Percentiles rank a stretch among this genome's conserved stretches.
phyloP scores from a whole-genome alignment of 2,797 vertebrate genomes.

The Macrochelys suwanniensis region DNA sequence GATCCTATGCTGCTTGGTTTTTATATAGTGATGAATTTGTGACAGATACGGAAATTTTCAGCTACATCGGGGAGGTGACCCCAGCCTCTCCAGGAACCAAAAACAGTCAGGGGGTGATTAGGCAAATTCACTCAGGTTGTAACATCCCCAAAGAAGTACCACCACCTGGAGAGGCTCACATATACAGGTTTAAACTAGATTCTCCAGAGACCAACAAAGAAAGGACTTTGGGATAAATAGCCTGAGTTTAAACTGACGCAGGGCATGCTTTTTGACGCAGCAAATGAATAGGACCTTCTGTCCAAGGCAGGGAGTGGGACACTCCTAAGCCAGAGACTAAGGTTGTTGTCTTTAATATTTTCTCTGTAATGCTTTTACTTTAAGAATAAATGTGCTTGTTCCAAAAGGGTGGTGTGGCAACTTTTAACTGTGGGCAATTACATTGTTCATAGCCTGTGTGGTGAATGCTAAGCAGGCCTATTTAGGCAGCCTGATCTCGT shows the following conservation, averaged over 20 bases:
- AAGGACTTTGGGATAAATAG: not conserved
- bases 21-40: not conserved
- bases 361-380: not conserved
- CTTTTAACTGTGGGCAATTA: not conserved
- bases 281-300: not conserved
- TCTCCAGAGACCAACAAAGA: not conserved
- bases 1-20: rapidly evolving
- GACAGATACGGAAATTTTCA: not conserved
- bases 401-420: not conserved
- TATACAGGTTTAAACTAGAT: not conserved
- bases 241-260: not conserved
- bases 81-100: too few relatives aligned
- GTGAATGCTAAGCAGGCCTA: not conserved
- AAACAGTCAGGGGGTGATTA: not conserved
- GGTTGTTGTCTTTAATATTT: not conserved
- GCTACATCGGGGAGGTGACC: not conserved
- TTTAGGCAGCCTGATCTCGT: not conserved
- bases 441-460: not conserved
- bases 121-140: not conserved
- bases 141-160: not conserved
- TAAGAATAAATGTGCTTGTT: not conserved
- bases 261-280: not conserved
- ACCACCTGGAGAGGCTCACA: not conserved
- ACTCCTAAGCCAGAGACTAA: not conserved
- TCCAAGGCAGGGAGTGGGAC: not conserved